phyloP scores from a whole-genome alignment of 1,140 invertebrate species.

The Listronotus bonariensis region DNA sequence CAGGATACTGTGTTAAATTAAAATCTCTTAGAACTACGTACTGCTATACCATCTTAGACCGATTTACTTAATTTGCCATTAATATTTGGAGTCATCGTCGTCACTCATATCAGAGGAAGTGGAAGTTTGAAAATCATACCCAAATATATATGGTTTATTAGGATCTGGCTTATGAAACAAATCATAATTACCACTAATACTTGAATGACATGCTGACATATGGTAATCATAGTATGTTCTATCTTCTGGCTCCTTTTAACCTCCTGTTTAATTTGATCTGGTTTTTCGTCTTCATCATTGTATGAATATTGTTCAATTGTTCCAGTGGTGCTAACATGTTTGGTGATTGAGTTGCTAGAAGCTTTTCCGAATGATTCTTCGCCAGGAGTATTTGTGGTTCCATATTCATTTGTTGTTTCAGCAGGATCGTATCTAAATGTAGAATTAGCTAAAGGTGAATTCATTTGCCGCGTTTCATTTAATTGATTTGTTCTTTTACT shows the following conservation, averaged over 20 bases:
- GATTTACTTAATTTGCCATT: neutral
- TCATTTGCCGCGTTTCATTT: neutral
- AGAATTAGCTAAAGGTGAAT: neutral
- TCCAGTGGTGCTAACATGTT: neutral
- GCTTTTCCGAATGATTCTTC: too few relatives aligned
- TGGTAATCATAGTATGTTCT: constrained; percentile 32
- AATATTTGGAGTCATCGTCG: constrained; percentile 20
- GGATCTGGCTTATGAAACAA: constrained; percentile 35
- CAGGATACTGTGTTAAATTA: too few relatives aligned
- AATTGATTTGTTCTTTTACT: neutral
- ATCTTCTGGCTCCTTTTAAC: neutral
- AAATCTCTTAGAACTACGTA: too few relatives aligned
- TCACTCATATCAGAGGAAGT: constrained; percentile 35
- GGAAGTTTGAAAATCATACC: constrained; percentile 49
- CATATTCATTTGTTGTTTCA: neutral
- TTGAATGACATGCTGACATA: constrained; percentile 46
- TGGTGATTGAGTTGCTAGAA: neutral
- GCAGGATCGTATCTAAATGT: constrained; percentile 2
- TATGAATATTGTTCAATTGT: neutral
- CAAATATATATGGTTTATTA: constrained; percentile 46
- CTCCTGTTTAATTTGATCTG: neutral
- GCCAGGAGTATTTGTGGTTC: neutral
- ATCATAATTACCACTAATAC: constrained; percentile 45
- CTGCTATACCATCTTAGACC: too few relatives aligned
- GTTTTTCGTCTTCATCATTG: neutral